Percentiles rank a stretch among this genome's conserved stretches.
Conservation (phyloP, 2,797 vertebrate species). For the Natrix natrix region DNA sequence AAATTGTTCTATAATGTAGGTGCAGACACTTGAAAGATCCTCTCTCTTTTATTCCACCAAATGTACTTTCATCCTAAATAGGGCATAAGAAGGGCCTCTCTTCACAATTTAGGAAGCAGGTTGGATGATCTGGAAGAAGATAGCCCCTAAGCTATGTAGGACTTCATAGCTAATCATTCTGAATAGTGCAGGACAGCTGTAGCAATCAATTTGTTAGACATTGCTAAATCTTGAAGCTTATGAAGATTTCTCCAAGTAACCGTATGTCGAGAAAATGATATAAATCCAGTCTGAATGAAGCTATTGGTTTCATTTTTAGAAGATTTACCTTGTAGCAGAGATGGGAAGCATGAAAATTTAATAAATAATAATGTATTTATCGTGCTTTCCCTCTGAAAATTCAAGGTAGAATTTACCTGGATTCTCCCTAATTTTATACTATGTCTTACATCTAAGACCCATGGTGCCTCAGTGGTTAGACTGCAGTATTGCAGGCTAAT, state of each 20-base stretch:
- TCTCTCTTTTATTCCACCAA: neutral
- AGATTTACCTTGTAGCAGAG: neutral
- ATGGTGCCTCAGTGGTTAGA: neutral
- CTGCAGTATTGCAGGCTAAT: neutral
- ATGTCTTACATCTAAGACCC: too few relatives aligned
- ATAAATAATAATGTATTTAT: neutral
- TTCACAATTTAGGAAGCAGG: neutral
- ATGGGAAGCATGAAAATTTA: neutral
- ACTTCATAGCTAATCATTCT: neutral
- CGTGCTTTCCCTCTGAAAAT: neutral
- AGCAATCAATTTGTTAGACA: neutral
- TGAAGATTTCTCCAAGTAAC: neutral
- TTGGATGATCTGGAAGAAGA: neutral
- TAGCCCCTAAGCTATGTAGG: neutral
- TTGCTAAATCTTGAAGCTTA: neutral
- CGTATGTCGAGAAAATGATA: neutral
- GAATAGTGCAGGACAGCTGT: neutral
- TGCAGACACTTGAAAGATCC: neutral
- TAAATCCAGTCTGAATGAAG: neutral
- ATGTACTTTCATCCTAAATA: neutral
- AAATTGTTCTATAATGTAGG: neutral
- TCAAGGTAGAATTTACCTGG: neutral
- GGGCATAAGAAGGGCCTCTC: neutral
- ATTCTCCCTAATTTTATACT: neutral
- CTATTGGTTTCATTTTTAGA: neutral